Evolutionary conservation across 2,113 vertebrate genomes (phyloP).

Genomic region (Desmodus rotundus): DNA sequence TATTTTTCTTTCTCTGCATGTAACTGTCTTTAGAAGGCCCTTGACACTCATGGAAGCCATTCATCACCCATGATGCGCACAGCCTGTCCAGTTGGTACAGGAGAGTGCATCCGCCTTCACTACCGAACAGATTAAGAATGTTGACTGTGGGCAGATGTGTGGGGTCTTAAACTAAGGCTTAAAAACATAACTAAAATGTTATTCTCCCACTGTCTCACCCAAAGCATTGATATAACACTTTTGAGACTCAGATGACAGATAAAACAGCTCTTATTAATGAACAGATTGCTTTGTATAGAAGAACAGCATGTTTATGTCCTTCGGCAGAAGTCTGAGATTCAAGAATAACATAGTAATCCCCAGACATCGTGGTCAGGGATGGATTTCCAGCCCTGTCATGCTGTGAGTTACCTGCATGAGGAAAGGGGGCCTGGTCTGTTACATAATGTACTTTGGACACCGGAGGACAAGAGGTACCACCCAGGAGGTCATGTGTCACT

Average conservation of each 20-base stretch:
- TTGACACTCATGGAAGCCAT: not conserved
- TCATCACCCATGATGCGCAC: fast-evolving
- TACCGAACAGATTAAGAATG: not conserved
- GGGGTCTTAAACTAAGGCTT: not conserved
- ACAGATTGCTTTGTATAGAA: not conserved
- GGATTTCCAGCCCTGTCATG: not conserved
- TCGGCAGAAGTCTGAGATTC: not conserved
- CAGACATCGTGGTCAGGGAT: not conserved
- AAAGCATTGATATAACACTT: not conserved
- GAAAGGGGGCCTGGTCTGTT: not conserved
- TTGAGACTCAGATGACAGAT: not conserved
- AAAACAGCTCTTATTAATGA: not conserved
- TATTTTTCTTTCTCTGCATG: not conserved
- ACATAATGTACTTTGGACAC: no score
- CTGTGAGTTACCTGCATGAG: not conserved
- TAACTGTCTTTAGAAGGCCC: not conserved
- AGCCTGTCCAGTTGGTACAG: not conserved
- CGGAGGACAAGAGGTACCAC: no score
- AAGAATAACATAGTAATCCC: not conserved
- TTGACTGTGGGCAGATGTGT: not conserved
- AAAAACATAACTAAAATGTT: not conserved
- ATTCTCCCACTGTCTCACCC: not conserved
- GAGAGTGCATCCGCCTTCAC: not conserved
- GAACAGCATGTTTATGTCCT: not conserved
- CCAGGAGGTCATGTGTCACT: not conserved